Evolutionary conservation across 2,888 invertebrate species (phyloP).

Genomic region (Eupelmus urozonus): DNA sequence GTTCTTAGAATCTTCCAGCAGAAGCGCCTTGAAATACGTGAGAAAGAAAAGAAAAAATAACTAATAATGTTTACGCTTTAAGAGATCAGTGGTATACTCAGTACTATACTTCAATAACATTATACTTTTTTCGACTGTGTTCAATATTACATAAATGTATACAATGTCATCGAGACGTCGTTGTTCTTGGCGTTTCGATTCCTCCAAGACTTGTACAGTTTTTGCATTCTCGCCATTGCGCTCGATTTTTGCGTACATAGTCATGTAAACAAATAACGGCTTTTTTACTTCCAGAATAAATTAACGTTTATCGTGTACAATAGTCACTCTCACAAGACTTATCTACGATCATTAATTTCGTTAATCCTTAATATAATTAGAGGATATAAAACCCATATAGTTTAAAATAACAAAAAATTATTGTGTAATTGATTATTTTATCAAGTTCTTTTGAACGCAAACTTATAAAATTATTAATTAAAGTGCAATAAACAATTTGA

Average conservation of each 20-base stretch:
- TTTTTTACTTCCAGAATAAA: constrained; percentile 52
- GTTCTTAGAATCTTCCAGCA: constrained; percentile 29
- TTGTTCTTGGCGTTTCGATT: constrained; percentile 29
- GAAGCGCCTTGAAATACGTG: constrained; percentile 41
- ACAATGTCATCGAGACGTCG: constrained; percentile 35
- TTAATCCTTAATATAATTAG: constrained; percentile 12
- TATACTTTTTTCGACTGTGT: constrained; percentile 57
- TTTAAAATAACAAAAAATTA: no score
- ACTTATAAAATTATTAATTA: no score
- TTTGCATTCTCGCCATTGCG: constrained; percentile 50
- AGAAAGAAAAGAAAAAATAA: constrained; percentile 29
- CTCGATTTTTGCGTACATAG: constrained; percentile 53
- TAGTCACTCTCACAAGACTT: constrained; percentile 50
- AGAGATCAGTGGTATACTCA: constrained; percentile 47
- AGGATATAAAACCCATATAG: constrained; percentile 36
- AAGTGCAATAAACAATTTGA: no score
- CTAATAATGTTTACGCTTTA: constrained; percentile 51
- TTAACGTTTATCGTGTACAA: constrained; percentile 52
- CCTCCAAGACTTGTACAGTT: constrained; percentile 55
- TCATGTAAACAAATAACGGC: constrained; percentile 43
- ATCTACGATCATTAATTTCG: constrained; percentile 25
- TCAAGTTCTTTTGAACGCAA: no score
- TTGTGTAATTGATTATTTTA: no score
- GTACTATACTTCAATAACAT: constrained; percentile 34
- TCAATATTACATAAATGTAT: constrained; percentile 52